phyloP scores from a whole-genome alignment of 92 coral and sea anemone genomes.

The Actinernus sp. region DNA sequence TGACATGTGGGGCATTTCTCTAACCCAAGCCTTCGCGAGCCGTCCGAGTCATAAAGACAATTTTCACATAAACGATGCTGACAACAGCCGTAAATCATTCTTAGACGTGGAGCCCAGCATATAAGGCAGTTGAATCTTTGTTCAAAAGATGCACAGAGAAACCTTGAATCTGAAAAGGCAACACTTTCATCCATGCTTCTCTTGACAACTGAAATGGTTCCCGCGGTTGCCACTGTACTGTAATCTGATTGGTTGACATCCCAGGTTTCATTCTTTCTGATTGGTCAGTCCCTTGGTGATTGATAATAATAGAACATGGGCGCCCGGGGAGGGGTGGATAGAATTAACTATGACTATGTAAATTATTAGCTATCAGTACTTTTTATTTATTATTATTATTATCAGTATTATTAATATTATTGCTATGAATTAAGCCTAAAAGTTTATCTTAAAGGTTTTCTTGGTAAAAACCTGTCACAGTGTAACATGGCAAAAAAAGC shows the following conservation, averaged over 20 bases:
- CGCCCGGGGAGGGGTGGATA: no score
- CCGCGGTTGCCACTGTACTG: constrained; percentile 1
- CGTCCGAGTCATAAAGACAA: constrained; percentile 78
- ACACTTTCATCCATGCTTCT: no score
- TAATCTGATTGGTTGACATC: constrained; percentile 50
- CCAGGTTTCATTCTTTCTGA: constrained; percentile 10
- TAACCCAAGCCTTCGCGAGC: constrained; percentile 69
- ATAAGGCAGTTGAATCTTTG: constrained; percentile 87
- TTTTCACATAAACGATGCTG: constrained; percentile 95
- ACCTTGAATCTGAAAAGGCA: not conserved
- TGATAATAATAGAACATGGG: no score
- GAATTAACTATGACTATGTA: no score
- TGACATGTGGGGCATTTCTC: constrained; percentile 97
- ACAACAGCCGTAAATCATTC: constrained; percentile 95
- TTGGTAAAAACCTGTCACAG: no score
- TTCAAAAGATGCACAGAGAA: constrained; percentile 54
- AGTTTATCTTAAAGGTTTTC: no score
- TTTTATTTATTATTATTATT: no score
- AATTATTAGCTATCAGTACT: no score
- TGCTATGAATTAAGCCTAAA: no score
- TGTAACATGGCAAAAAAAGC: not conserved
- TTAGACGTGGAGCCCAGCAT: constrained; percentile 86
- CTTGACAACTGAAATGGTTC: no score
- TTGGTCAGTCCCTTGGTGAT: constrained; percentile 55
- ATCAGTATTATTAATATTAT: no score